These are phyloP conservation scores for Aulostomus chinensis DNA, from an alignment of 2,797 vertebrate species.

Conservation along the genomic window DNA sequence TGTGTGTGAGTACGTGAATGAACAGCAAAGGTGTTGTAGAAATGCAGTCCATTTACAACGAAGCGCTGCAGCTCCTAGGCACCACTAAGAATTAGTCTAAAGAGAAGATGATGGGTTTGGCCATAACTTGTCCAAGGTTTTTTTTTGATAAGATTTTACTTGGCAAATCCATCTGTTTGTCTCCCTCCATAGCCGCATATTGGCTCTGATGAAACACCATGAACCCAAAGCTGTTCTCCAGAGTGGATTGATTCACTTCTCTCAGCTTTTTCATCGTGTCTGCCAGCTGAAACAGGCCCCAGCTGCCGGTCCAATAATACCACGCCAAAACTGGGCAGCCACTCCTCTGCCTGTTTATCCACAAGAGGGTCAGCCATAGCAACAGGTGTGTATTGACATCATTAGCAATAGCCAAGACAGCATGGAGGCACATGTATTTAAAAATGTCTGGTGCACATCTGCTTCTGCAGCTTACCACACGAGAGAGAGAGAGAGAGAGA, in stretches of 20 bases:
- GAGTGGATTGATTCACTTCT: conserved; percentile 7
- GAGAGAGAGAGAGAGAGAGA: too few relatives aligned
- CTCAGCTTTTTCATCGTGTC: conserved; percentile 17
- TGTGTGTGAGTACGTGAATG: too few relatives aligned
- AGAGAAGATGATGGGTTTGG: too few relatives aligned
- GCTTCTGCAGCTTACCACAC: conserved; percentile 1
- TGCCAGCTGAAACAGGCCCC: conserved; percentile 35
- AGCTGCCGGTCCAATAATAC: conserved; percentile 30
- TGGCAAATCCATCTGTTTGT: too few relatives aligned
- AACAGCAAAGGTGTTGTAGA: too few relatives aligned
- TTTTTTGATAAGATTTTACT: too few relatives aligned
- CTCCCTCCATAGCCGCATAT: too few relatives aligned
- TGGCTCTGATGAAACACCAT: conserved; percentile 21
- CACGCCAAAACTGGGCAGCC: conserved; percentile 21
- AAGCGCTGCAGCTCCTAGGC: too few relatives aligned
- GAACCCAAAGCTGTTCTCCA: not conserved
- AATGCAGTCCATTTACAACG: too few relatives aligned
- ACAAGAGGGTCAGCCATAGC: conserved; percentile 29
- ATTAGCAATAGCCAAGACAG: conserved; percentile 8
- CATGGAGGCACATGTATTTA: not conserved
- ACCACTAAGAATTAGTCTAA: too few relatives aligned
- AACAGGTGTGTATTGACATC: conserved; percentile 62
- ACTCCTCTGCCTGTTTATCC: conserved; percentile 24
- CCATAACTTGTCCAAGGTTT: too few relatives aligned
- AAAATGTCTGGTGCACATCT: conserved; percentile 31